These are phyloP conservation scores for Smithornis capensis DNA, from an alignment of 2,113 vertebrate species.

Conservation along the genomic window DNA sequence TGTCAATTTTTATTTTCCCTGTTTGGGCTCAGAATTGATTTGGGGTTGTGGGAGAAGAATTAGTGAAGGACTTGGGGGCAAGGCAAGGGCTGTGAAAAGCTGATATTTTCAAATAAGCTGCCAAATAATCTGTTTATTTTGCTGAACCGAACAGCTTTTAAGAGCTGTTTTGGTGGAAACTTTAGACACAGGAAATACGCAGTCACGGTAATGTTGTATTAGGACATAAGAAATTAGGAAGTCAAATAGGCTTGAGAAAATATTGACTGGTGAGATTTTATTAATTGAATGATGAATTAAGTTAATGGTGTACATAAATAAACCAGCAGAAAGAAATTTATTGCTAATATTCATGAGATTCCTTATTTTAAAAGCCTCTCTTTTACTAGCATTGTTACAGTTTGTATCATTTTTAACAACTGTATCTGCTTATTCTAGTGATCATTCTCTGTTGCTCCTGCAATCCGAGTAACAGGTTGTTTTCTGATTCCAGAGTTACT, in stretches of 20 bases:
- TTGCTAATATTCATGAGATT: neutral
- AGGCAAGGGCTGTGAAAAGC: neutral
- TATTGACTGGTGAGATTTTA: neutral
- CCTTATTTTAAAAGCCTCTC: neutral
- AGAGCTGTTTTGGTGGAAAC: neutral
- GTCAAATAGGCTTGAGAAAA: neutral
- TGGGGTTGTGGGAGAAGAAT: neutral
- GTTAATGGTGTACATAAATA: neutral
- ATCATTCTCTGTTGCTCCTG: neutral
- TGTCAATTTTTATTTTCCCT: neutral
- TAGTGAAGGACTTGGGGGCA: neutral
- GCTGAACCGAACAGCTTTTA: neutral
- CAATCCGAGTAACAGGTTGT: neutral
- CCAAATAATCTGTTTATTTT: neutral
- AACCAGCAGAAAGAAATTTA: neutral
- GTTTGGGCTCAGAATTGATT: neutral
- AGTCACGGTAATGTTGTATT: neutral
- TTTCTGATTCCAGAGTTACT: conserved; percentile 75
- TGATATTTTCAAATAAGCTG: neutral
- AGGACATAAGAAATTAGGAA: neutral
- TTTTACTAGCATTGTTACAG: neutral
- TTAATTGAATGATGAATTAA: neutral
- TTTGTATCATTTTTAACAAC: neutral
- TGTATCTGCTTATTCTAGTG: neutral
- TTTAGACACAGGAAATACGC: neutral